Percentiles rank a stretch among this genome's conserved stretches.
These are phyloP conservation scores for Scortum barcoo DNA, from an alignment of 2,113 vertebrate genomes.

Conservation along the genomic window DNA sequence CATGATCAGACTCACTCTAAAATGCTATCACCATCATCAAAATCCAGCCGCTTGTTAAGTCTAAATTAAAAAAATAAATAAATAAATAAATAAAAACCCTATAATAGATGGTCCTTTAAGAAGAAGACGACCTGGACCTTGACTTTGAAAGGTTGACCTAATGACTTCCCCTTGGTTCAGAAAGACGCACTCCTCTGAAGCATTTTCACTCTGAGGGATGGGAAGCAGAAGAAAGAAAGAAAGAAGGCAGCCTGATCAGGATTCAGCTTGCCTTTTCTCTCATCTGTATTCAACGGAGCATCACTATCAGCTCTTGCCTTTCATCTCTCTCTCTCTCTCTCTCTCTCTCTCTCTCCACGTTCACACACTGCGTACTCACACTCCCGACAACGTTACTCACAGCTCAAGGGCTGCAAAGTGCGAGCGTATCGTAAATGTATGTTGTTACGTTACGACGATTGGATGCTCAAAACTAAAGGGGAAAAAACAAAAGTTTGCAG, in stretches of 20 bases:
- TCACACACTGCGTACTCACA: constrained; percentile 9
- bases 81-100: too few relatives aligned
- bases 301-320: constrained; percentile 66
- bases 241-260: constrained; percentile 56
- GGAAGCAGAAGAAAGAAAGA: constrained; percentile 27
- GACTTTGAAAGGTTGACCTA: constrained; percentile 61
- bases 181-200: constrained; percentile 62
- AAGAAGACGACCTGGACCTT: constrained; percentile 26
- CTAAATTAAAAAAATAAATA: background rate
- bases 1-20: constrained; percentile 2
- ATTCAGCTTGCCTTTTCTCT: constrained; percentile 67
- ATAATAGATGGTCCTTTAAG: constrained; percentile 21
- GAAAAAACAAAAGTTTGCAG: background rate
- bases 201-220: constrained; percentile 50
- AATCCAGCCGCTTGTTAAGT: constrained; percentile 29
- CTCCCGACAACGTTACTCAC: constrained; percentile 40
- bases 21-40: constrained; percentile 12
- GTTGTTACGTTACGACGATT: constrained; percentile 1
- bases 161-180: constrained; percentile 39
- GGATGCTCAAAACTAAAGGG: background rate
- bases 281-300: constrained; percentile 78
- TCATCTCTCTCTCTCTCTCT: constrained; percentile 69
- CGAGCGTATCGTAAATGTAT: background rate
- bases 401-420: constrained; percentile 1
- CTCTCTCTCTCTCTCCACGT: too few relatives aligned